Percentiles rank a stretch among this genome's conserved stretches.
These are phyloP conservation scores for Chrysemys picta DNA, from an alignment of 2,113 vertebrate genomes.

Conservation along the genomic window DNA sequence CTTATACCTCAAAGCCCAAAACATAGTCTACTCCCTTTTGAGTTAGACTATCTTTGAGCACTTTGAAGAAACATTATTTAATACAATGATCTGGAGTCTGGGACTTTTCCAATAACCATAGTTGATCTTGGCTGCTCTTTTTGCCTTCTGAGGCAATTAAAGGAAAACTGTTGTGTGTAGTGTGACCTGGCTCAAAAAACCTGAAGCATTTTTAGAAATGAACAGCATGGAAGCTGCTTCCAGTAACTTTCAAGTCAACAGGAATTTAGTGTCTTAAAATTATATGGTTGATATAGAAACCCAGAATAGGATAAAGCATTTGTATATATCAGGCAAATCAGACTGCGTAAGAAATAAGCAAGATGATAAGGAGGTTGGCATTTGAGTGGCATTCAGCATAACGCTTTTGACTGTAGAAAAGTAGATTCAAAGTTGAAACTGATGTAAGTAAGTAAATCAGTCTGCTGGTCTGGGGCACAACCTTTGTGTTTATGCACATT, in stretches of 20 bases:
- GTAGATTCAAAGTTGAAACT: neutral
- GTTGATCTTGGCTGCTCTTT: neutral
- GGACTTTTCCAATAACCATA: neutral
- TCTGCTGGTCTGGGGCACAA: neutral
- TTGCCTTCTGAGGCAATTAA: neutral
- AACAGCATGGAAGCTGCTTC: neutral
- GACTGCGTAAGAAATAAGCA: neutral
- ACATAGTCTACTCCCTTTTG: fast-evolving
- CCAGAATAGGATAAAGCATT: neutral
- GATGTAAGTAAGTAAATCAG: neutral
- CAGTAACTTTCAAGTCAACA: slow-evolving; percentile 1
- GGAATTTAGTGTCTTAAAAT: slow-evolving; percentile 49
- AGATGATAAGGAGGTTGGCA: neutral
- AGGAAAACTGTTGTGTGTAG: neutral
- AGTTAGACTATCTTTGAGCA: fast-evolving
- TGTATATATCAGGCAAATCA: neutral
- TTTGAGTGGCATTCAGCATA: neutral
- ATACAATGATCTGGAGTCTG: neutral
- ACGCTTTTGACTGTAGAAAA: neutral
- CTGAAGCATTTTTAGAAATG: neutral
- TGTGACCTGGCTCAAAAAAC: neutral
- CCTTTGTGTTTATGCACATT: neutral
- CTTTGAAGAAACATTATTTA: slow-evolving; percentile 1
- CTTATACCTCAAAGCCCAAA: neutral
- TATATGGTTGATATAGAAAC: neutral